Evolutionary conservation across 1,140 invertebrate species (phyloP).

Genomic region (Nomia melanderi): DNA sequence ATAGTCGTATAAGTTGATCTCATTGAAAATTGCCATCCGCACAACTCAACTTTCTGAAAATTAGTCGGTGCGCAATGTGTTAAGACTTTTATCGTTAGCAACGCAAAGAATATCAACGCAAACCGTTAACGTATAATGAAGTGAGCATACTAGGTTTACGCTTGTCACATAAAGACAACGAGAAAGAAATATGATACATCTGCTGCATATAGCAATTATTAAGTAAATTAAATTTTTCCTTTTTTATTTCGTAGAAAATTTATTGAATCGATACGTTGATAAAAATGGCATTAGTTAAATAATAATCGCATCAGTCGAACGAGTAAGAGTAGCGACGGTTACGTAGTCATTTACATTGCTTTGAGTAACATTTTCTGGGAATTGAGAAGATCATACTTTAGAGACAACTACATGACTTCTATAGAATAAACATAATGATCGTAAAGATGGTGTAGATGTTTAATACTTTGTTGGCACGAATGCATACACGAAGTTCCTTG

Average conservation of each 20-base stretch:
- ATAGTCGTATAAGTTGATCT: too few species aligned
- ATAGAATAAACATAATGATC: not conserved
- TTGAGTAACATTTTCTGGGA: not conserved
- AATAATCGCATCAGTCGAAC: not conserved
- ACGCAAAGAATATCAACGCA: too few species aligned
- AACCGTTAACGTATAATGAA: not conserved
- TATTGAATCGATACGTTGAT: not conserved
- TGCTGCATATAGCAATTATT: not conserved
- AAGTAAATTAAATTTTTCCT: not conserved
- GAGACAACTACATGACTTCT: not conserved
- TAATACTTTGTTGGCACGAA: not conserved
- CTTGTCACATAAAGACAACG: not conserved
- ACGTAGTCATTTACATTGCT: not conserved
- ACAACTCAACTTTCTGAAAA: too few species aligned
- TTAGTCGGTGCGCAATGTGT: too few species aligned
- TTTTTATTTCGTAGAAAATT: not conserved
- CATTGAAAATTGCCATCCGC: too few species aligned
- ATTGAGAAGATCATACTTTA: not conserved
- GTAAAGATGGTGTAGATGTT: not conserved
- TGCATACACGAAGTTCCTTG: not conserved
- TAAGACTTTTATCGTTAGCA: too few species aligned
- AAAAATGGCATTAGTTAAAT: not conserved
- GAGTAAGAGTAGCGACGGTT: not conserved
- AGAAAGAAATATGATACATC: not conserved
- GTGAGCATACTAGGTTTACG: not conserved